A percentile compares a stretch with the other conserved stretches of the same genome.
Evolutionary conservation across 2,113 vertebrate species (phyloP).

Genomic region (Ellobius talpinus): DNA sequence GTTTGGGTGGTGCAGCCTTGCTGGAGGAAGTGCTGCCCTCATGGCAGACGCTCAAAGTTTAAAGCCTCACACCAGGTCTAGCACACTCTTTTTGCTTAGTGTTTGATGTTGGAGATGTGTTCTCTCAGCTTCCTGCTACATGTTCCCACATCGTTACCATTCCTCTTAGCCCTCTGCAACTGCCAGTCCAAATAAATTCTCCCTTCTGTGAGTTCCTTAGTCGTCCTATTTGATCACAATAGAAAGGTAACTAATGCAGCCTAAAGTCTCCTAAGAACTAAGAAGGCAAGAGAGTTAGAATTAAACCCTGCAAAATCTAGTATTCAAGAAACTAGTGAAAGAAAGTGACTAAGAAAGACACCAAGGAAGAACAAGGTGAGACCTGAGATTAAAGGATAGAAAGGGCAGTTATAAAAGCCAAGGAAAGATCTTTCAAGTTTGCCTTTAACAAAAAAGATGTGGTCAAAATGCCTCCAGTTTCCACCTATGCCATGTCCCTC

Average conservation of each 20-base stretch:
- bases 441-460: neutral
- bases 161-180: neutral
- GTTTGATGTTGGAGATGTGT: neutral
- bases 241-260: neutral
- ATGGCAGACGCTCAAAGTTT: neutral
- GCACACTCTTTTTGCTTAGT: neutral
- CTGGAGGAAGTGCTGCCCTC: neutral
- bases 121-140: neutral
- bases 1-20: neutral
- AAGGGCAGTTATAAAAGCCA: neutral
- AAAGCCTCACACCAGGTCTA: neutral
- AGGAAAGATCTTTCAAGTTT: neutral
- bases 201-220: neutral
- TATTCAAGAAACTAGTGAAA: conserved; percentile 8
- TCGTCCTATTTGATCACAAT: neutral
- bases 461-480: neutral
- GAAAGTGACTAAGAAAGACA: neutral
- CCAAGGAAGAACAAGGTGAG: neutral
- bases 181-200: neutral
- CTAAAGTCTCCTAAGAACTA: neutral
- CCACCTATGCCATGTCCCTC: fast-evolving
- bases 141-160: neutral
- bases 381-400: neutral
- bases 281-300: neutral
- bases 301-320: neutral